A percentile compares a stretch with the other conserved stretches of the same genome.
Conservation (phyloP, 1,140 invertebrate genomes). For the Bombus haemorrhoidalis region DNA sequence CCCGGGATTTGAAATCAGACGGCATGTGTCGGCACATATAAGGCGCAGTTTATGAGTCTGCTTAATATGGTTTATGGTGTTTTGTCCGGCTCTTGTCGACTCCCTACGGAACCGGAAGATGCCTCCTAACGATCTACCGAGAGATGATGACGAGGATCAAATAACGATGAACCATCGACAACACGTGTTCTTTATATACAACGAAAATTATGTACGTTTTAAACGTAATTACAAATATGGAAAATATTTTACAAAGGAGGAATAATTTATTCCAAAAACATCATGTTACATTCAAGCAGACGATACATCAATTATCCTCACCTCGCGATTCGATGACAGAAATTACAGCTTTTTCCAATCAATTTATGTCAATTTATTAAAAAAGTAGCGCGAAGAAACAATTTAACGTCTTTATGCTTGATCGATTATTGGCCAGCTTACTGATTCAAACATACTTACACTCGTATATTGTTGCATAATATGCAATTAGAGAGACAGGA, state of each 20-base stretch:
- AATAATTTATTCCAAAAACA: neutral
- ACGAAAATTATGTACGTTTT: neutral
- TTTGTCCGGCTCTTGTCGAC: constrained; percentile 44
- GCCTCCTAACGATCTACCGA: constrained; percentile 60
- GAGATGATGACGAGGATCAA: constrained; percentile 2
- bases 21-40: constrained; percentile 12
- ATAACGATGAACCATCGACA: neutral
- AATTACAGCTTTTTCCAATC: neutral
- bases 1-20: constrained; percentile 76
- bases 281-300: neutral
- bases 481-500: constrained; percentile 11
- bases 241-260: neutral
- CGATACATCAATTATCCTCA: neutral
- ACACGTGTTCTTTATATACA: neutral
- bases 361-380: neutral
- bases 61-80: constrained; percentile 73
- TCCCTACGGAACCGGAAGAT: constrained; percentile 71
- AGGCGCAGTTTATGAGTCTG: constrained; percentile 63
- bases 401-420: neutral
- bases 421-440: neutral
- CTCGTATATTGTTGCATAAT: constrained; percentile 4
- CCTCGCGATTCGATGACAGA: neutral
- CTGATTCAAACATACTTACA: neutral
- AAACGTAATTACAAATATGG: neutral
- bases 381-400: constrained; percentile 7